These are phyloP conservation scores for Anhinga anhinga DNA, from an alignment of 2,113 vertebrate genomes.

Conservation along the genomic window DNA sequence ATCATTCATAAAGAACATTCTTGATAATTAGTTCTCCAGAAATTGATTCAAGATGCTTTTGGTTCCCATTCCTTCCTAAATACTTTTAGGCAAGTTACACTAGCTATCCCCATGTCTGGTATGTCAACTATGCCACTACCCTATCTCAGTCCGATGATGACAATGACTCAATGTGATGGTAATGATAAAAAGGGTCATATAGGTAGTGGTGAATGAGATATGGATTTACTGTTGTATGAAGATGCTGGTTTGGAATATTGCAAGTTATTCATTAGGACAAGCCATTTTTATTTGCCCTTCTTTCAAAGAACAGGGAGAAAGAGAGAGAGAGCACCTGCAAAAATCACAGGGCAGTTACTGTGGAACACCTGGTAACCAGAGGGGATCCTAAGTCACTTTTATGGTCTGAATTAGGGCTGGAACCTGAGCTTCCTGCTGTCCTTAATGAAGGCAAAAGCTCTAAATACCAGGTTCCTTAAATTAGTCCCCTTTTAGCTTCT, in stretches of 20 bases:
- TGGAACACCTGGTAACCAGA: background rate
- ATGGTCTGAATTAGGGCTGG: background rate
- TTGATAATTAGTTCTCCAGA: background rate
- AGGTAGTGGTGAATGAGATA: background rate
- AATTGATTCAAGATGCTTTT: background rate
- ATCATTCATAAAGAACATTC: background rate
- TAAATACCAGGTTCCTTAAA: background rate
- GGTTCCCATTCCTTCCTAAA: background rate
- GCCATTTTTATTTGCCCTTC: background rate
- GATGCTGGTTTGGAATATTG: background rate
- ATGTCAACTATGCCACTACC: background rate
- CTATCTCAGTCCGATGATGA: background rate
- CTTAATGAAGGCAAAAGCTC: background rate
- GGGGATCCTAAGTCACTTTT: background rate
- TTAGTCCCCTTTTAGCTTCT: background rate
- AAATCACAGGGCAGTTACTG: fast-evolving
- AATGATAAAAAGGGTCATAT: background rate
- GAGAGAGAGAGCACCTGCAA: background rate
- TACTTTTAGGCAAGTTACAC: background rate
- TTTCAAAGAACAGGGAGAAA: background rate
- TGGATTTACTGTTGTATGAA: background rate
- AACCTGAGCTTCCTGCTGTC: background rate
- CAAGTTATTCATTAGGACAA: background rate
- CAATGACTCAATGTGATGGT: background rate
- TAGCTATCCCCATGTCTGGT: background rate